Evolutionary conservation across 2,797 vertebrate species (phyloP).

Genomic region (Takifugu ocellatus): DNA sequence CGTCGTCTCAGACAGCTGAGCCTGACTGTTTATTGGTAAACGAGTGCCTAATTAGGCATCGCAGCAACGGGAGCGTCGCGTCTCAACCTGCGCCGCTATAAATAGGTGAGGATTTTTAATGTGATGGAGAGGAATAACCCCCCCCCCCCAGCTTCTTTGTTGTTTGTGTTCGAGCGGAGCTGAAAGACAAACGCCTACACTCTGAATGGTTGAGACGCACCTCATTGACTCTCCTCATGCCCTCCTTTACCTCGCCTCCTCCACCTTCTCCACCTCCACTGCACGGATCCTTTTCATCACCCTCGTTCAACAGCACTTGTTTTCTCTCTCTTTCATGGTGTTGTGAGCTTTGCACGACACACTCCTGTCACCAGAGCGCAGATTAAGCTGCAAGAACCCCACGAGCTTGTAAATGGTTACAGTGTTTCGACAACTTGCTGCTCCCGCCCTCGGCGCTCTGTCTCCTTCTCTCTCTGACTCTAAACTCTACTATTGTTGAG

Average conservation of each 20-base stretch:
- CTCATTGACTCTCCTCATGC: conserved; percentile 18
- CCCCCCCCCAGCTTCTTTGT: conserved; percentile 40
- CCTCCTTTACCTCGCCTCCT: not conserved
- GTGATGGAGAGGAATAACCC: conserved; percentile 17
- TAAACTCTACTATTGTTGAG: conserved; percentile 25
- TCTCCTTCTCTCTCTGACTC: conserved; percentile 49
- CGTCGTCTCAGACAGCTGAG: conserved; percentile 12
- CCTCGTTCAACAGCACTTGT: conserved; percentile 27
- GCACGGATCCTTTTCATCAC: conserved; percentile 31
- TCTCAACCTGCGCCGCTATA: conserved; percentile 40
- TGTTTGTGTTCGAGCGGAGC: conserved; percentile 56
- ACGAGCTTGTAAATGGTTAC: conserved; percentile 27
- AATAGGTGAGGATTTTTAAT: conserved; percentile 50
- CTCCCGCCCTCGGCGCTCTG: conserved; percentile 38
- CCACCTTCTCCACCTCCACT: conserved; percentile 11
- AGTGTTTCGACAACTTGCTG: conserved; percentile 3
- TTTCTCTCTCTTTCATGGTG: not conserved
- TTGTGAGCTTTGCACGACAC: not conserved
- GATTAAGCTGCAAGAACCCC: conserved; percentile 34
- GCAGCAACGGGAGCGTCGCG: conserved; percentile 9
- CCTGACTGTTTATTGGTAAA: conserved; percentile 39
- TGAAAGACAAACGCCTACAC: conserved; percentile 64
- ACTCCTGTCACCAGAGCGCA: conserved; percentile 37
- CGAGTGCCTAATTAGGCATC: conserved; percentile 49
- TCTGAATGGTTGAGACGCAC: conserved; percentile 50